Percentiles rank a stretch among this genome's conserved stretches.
Evolutionary conservation across 2,113 vertebrate species (phyloP).

Genomic region (Scartelaos histophorus): DNA sequence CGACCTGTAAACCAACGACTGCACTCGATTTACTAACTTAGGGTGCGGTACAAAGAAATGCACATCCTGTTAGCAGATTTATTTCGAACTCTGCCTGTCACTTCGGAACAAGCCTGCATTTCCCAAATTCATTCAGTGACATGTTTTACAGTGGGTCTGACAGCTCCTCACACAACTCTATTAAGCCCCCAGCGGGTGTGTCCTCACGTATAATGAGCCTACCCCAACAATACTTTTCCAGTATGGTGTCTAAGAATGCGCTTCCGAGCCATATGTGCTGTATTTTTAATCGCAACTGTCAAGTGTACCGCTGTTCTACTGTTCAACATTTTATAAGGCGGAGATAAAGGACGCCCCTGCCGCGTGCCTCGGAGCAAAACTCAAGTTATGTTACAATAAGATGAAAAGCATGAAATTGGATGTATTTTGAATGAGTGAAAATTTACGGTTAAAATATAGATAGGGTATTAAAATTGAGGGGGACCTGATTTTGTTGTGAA

Average conservation of each 20-base stretch:
- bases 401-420: background rate
- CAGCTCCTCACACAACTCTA: background rate
- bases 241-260: background rate
- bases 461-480: too few species aligned
- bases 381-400: background rate
- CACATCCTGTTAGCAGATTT: background rate
- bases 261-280: background rate
- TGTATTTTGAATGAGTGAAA: background rate
- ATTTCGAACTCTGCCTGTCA: background rate
- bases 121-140: background rate
- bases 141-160: background rate
- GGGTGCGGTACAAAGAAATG: background rate
- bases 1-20: too few species aligned
- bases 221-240: background rate
- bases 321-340: background rate
- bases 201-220: background rate
- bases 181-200: background rate
- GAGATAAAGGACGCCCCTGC: background rate
- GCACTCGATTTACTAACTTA: too few species aligned
- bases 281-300: conserved; percentile 3
- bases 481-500: too few species aligned
- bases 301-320: background rate
- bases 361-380: background rate
- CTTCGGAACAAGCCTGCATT: background rate
- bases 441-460: background rate